Evolutionary conservation across 2,113 vertebrate genomes (phyloP).

Genomic region (Thalassoma bifasciatum): DNA sequence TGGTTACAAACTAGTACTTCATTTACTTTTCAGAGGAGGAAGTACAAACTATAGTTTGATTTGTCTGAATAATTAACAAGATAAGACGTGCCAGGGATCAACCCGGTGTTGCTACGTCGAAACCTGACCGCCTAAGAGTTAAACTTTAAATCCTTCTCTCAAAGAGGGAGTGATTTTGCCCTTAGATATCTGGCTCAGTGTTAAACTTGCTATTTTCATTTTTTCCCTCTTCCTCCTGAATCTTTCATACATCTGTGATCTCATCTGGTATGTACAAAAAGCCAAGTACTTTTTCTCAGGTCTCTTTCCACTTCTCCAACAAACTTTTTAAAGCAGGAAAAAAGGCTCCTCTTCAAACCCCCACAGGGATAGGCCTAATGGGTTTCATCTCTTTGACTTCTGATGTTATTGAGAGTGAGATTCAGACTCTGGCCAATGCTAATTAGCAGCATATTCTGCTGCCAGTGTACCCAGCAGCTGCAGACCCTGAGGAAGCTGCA

Average conservation of each 20-base stretch:
- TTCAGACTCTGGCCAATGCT: constrained; percentile 41
- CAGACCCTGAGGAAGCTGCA: constrained; percentile 11
- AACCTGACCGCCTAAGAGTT: too few species aligned
- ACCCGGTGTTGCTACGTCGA: too few species aligned
- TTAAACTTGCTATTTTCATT: neutral
- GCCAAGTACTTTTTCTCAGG: neutral
- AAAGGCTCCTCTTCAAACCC: neutral
- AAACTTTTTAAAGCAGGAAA: constrained; percentile 33
- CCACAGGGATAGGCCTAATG: constrained; percentile 1
- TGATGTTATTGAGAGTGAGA: constrained; percentile 47
- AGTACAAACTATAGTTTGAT: too few species aligned
- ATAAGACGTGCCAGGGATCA: too few species aligned
- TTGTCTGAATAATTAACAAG: too few species aligned
- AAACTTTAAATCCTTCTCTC: neutral
- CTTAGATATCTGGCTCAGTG: constrained; percentile 6
- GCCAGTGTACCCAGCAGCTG: constrained; percentile 28
- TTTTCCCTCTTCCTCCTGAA: neutral
- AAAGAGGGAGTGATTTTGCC: neutral
- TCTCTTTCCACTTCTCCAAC: constrained; percentile 22
- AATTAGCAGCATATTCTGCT: constrained; percentile 50
- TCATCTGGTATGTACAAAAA: constrained; percentile 2
- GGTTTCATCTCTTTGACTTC: constrained; percentile 45
- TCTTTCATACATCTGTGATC: constrained; percentile 10
- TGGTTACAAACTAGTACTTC: too few species aligned
- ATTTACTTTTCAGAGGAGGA: too few species aligned